A percentile compares a stretch with the other conserved stretches of the same genome.
Conservation (phyloP, 1,140 invertebrate species). For the Anastrepha obliqua region DNA sequence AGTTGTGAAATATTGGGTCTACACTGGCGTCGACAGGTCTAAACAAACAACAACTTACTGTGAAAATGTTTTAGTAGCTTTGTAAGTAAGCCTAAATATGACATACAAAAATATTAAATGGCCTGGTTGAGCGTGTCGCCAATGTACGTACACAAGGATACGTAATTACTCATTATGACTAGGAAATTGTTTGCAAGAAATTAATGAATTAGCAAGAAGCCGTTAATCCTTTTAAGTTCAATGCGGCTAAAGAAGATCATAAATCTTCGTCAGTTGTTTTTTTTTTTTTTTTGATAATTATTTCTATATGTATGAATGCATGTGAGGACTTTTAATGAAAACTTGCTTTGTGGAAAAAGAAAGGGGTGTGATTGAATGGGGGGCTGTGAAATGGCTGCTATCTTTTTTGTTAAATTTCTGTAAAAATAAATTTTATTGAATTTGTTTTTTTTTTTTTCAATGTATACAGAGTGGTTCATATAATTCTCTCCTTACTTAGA, state of each 20-base stretch:
- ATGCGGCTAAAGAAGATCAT: background rate
- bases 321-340: too few species aligned
- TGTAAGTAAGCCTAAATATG: background rate
- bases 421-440: too few species aligned
- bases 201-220: constrained; percentile 43
- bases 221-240: constrained; percentile 26
- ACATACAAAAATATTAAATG: too few species aligned
- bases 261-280: constrained; percentile 1
- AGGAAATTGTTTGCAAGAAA: constrained; percentile 23
- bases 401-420: too few species aligned
- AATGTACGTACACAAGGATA: background rate
- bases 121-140: background rate
- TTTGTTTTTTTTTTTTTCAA: too few species aligned
- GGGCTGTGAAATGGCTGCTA: too few species aligned
- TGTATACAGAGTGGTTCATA: too few species aligned
- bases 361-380: too few species aligned
- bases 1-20: background rate
- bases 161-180: background rate
- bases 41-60: background rate
- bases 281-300: too few species aligned
- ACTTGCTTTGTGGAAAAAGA: too few species aligned
- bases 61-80: background rate
- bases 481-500: too few species aligned
- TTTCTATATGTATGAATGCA: too few species aligned
- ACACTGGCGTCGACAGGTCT: background rate